A percentile compares a stretch with the other conserved stretches of the same genome.
These are phyloP conservation scores for Bombyx huttoni DNA, from an alignment of 2,888 invertebrate genomes.

Conservation along the genomic window DNA sequence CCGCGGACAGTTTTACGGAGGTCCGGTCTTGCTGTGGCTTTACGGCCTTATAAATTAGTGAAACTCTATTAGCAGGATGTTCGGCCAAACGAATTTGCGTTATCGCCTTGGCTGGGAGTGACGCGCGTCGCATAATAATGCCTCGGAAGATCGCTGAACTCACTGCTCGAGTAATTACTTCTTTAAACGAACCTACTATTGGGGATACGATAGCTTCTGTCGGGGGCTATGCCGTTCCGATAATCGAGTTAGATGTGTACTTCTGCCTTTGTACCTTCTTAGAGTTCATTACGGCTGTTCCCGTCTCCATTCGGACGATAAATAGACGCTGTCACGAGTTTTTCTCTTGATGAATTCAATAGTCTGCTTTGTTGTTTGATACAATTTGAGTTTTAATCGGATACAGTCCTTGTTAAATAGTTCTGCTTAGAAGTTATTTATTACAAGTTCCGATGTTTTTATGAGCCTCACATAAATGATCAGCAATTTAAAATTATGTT, in stretches of 20 bases:
- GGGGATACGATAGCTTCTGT: conserved; percentile 47
- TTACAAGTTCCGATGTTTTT: background rate
- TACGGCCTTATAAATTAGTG: conserved; percentile 70
- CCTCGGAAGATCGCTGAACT: conserved; percentile 42
- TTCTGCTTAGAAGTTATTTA: background rate
- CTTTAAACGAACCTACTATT: conserved; percentile 60
- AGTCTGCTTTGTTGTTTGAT: background rate
- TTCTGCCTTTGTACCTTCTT: conserved; percentile 2
- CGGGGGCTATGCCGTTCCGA: conserved; percentile 38
- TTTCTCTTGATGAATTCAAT: background rate
- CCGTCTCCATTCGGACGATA: background rate
- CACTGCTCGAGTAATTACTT: conserved; percentile 64
- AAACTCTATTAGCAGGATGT: conserved; percentile 72
- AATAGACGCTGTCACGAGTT: background rate
- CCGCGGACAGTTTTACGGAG: conserved; percentile 57
- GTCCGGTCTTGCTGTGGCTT: conserved; percentile 44
- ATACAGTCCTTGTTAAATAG: background rate
- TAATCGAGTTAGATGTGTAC: conserved; percentile 39
- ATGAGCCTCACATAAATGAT: background rate
- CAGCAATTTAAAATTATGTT: background rate
- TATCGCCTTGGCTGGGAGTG: conserved; percentile 58
- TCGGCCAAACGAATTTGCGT: conserved; percentile 70
- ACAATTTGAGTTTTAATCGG: background rate
- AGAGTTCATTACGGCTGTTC: background rate
- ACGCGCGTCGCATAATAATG: conserved; percentile 62